These are phyloP conservation scores for Drosophila mercatorum DNA, from an alignment of 2,888 invertebrate species.

Conservation along the genomic window DNA sequence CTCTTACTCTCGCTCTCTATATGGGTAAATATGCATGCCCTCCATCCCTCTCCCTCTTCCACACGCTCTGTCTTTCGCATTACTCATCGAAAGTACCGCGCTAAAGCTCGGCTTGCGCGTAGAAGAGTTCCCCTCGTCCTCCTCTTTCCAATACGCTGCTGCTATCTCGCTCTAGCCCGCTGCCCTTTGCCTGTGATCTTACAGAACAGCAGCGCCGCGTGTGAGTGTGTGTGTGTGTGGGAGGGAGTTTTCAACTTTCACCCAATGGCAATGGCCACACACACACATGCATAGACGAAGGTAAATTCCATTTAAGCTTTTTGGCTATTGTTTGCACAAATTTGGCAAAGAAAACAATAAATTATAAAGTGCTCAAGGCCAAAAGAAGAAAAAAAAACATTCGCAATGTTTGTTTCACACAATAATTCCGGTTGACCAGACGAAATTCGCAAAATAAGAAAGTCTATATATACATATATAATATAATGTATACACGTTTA, in stretches of 20 bases:
- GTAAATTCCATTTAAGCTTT: conserved; percentile 8
- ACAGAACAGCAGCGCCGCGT: not conserved
- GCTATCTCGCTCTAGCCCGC: not conserved
- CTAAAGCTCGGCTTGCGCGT: not conserved
- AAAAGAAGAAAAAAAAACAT: conserved; percentile 27
- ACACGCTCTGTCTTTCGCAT: not conserved
- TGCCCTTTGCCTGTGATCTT: not conserved
- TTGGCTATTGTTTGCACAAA: conserved; percentile 14
- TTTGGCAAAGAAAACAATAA: conserved; percentile 22
- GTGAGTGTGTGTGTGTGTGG: not conserved
- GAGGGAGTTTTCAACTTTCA: conserved; percentile 30
- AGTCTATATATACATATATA: conserved; percentile 22
- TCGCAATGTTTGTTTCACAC: conserved; percentile 28
- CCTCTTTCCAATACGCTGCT: not conserved
- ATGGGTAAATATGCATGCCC: not conserved
- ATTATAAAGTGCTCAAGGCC: conserved; percentile 33
- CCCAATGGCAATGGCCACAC: conserved; percentile 14
- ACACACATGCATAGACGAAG: not conserved
- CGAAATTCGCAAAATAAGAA: conserved; percentile 35
- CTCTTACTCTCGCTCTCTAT: not conserved
- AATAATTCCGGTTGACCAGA: conserved; percentile 41
- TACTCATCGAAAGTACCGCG: conserved; percentile 14
- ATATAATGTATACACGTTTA: conserved; percentile 5
- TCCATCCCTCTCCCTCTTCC: not conserved
- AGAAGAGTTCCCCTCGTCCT: too few relatives aligned